A percentile compares a stretch with the other conserved stretches of the same genome.
Conservation (phyloP, 2,797 vertebrate genomes). For the Parauchenoglanis ngamensis region DNA sequence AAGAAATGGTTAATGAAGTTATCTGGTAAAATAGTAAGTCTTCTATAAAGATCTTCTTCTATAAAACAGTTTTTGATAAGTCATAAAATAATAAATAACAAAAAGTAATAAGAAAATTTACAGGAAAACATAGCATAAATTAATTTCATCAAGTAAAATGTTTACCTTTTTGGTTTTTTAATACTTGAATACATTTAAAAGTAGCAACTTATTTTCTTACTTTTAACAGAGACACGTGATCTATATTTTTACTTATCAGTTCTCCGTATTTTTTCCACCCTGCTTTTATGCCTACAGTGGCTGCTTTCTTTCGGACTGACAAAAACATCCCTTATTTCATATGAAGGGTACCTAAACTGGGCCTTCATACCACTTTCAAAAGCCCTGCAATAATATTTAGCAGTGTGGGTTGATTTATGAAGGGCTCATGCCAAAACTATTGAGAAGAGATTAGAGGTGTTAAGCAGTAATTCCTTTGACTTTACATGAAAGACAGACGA, state of each 20-base stretch:
- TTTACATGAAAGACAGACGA: background rate
- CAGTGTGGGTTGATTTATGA: background rate
- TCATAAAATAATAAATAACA: background rate
- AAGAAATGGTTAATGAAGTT: background rate
- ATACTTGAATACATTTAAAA: background rate
- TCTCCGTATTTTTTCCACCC: background rate
- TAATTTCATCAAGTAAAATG: background rate
- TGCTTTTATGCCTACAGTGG: background rate
- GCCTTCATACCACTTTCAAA: background rate
- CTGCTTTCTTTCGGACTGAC: background rate
- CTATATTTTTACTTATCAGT: background rate
- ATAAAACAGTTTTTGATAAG: too few relatives aligned
- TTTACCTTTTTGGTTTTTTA: background rate
- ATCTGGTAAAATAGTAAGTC: background rate
- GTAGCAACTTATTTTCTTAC: background rate
- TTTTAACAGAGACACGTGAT: background rate
- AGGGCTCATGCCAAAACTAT: background rate
- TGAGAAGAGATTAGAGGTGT: background rate
- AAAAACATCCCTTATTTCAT: background rate
- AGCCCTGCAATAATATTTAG: constrained; percentile 5
- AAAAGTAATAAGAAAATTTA: too few relatives aligned
- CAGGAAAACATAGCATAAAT: background rate
- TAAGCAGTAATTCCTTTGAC: background rate
- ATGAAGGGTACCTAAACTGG: background rate
- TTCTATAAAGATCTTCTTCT: too few relatives aligned